Base-by-base conservation (phyloP, 2,113 vertebrate genomes). In the Colinus virginianus region DNA sequence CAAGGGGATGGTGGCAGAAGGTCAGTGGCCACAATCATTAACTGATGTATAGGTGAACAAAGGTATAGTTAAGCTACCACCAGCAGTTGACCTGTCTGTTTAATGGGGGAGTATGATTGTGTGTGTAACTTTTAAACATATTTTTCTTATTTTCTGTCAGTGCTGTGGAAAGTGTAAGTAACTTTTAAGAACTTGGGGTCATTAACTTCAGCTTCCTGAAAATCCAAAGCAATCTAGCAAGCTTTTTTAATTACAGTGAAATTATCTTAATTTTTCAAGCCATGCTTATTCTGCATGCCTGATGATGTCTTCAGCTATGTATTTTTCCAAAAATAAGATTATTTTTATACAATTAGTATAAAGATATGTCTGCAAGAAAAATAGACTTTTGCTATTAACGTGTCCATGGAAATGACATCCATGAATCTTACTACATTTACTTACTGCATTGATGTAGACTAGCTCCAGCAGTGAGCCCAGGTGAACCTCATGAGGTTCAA, bases 191-290 rank as follows among this genome's bases (percentile, higher is more conserved):
- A 76, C 71, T 78, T 22, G 12, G 8, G 20, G 36, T 78, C 49
- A 55, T 85, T 72, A 85, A 85, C 11, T 91, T 89, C 36, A 77
- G 21, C 48, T 77, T 83, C 71, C 40, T 72, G 36, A 78, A 76
- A 81, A 84, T 72, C 48, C 71, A 87, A 23, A 82, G 36, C 10
- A 78, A 72, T 36, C 36, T 36, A 36, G 36, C 36, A 36, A 36
- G 36, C 36, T 36, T 36, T 58, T 17, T 15, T 21, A 70, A 59
- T 81, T 75, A 43, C 40, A 48, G 5, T 43, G 56, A 81, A 84
- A 78, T 71, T 56, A 68, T 43, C 26, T 76, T 84, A 5, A 21
- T 28, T 90, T 92, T 78, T 71, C 48, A 92, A 77, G 63, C 48
- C 22, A 81, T 68, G 16, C 17, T 64, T 4, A 14, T 55, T 58